Evolutionary conservation across 2,113 vertebrate species (phyloP), one percentile per base, ranked within the genome.

Genomic region (Cyanistes caeruleus): DNA sequence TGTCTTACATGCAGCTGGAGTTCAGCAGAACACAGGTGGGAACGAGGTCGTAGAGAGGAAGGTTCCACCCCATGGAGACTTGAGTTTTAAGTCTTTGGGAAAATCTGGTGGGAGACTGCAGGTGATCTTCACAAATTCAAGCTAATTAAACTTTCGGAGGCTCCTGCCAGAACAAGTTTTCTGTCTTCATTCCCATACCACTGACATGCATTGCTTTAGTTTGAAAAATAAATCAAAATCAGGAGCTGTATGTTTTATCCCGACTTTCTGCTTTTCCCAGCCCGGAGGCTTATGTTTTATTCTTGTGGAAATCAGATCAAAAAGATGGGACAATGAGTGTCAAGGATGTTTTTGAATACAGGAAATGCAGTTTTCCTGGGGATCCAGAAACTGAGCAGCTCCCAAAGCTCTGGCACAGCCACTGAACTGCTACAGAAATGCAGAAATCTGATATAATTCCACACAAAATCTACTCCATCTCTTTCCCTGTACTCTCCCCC

Each of bases 61-160:
- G 4, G 5, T 56, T 80, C 22, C 4, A n/a, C 5, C 4, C 18
- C 0, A 0, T 24, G 21, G 20, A 43, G 1, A 52, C 8, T 2
- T 17, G 21, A 87, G 8, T 13, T 49, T 46, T n/a, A 55, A 44
- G 12, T 9, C 5, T 39, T 39, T 78, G 43, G 37, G 21, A 48
- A 78, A 64, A 75, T 8, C 20, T 85, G 21, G 12, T 1, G 7
- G 13, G 18, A 63, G 4, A 2, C 2, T 68, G 13, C 30, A 35
- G 7, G 15, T 14, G 11, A 41, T 44, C 6, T 87, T 69, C 52
- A 21, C 8, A 77, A 65, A 84, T 62, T 58, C 9, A 70, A 74
- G 14, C 19, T 31, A 68, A 33, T n/a, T 75, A 51, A 73, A 44
- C 2, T 72, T 84, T 18, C 23, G 24, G 31, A 39, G 5, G 17